Evolutionary conservation across 1,140 invertebrate genomes (phyloP), one percentile per base, ranked within the genome.

Genomic region (Cydia pomonella): DNA sequence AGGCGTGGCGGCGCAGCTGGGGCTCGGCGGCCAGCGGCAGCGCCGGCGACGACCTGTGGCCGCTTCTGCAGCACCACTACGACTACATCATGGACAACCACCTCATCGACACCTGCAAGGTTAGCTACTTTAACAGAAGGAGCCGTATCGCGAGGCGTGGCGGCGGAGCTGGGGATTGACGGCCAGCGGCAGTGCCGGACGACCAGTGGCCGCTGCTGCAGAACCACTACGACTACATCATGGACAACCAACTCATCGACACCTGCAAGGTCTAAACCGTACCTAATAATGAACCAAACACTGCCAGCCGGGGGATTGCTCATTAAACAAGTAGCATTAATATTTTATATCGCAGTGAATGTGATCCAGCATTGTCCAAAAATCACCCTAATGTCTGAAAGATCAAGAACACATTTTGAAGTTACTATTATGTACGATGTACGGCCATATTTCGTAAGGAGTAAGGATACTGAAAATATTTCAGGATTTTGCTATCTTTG

Each of bases 31-130:
- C 94, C 79, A 93, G 94, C 81, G 92, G 91, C 81, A 93, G 92
- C 82, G 89, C 84, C 44, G 94, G 89, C 59, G 94, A 98, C 93
- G 97, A 98, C 85, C 97, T 98, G 83, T 98, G 97, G 97, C 96
- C 96, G 78, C 95, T 97, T 62, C 95, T 98, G 82, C 96, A 97
- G 83, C 95, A 97, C 27, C 96, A 97, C 92, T 98, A 98, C 92
- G 96, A 98, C 88, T 98, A 97, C 90, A 97, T 98, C 84, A 98
- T 98, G 97, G 97, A 98, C 91, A 98, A 97, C 88, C 96, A 98
- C 86, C 95, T 98, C 75, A 97, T 98, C 76, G 97, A 98, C 85
- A 96, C 95, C 79, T 98, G 97, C 93, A 93, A 91, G 89, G 93
- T 93, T 13, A 76, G 73, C 12, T n/a, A 50, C 16, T 41, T 1